These are phyloP conservation scores for Cyclina sinensis DNA, from an alignment of 1,140 invertebrate genomes.

Conservation along the genomic window DNA sequence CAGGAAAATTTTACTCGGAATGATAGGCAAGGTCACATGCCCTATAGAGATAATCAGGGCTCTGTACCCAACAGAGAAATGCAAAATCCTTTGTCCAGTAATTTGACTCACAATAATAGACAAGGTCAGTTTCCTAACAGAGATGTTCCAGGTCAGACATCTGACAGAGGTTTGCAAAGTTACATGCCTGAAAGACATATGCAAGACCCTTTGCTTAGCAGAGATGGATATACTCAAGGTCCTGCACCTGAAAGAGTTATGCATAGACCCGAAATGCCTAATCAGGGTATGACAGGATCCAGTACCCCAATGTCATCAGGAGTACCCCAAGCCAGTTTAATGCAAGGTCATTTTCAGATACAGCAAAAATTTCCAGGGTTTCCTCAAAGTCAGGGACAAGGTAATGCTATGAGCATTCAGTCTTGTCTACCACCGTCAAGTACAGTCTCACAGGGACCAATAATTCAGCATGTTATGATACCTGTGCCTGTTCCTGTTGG, in stretches of 20 bases:
- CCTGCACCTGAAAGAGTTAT: not conserved
- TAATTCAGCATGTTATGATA: slow-evolving; percentile 52
- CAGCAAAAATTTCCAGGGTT: not conserved
- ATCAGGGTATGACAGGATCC: not conserved
- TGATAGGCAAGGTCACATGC: not conserved
- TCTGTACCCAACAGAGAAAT: not conserved
- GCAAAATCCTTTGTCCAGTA: not conserved
- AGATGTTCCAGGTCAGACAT: not conserved
- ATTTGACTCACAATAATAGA: not conserved
- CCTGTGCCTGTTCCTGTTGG: slow-evolving; percentile 49
- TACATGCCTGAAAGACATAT: not conserved
- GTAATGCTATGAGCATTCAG: not conserved
- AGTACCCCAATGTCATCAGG: not conserved
- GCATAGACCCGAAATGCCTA: not conserved
- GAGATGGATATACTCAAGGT: too few species aligned
- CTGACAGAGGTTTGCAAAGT: not conserved
- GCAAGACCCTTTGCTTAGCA: not conserved
- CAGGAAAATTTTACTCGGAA: not conserved
- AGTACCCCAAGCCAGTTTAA: not conserved
- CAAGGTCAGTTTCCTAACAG: not conserved
- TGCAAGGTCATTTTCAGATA: not conserved
- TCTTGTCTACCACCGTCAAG: not conserved
- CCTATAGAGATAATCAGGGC: not conserved
- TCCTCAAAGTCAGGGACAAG: not conserved
- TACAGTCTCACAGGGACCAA: not conserved